Evolutionary conservation across 1,140 invertebrate species (phyloP).

Genomic region (Archivesica marissinica): DNA sequence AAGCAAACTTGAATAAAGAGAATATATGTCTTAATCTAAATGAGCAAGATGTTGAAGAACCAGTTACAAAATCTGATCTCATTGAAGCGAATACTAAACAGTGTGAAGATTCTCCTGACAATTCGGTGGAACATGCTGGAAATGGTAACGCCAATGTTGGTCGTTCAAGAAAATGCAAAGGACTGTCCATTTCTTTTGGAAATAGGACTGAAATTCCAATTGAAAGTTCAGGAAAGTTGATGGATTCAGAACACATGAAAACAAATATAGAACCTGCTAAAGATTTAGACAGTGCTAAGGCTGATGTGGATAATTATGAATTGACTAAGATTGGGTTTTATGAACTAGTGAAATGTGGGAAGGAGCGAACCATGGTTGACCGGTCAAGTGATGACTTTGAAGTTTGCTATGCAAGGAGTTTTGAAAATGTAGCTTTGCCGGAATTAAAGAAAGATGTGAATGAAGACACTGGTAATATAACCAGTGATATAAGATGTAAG

Average conservation of each 20-base stretch:
- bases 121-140: too few relatives aligned
- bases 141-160: background rate
- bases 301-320: background rate
- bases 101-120: too few relatives aligned
- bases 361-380: background rate
- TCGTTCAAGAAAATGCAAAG: background rate
- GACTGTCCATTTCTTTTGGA: too few relatives aligned
- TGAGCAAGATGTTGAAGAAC: background rate
- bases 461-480: background rate
- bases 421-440: background rate
- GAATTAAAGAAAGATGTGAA: background rate
- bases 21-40: background rate
- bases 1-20: constrained; percentile 7
- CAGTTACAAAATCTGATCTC: background rate
- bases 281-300: too few relatives aligned
- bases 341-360: background rate
- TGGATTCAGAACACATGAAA: background rate
- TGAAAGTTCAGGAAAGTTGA: background rate
- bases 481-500: background rate
- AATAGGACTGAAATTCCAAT: background rate
- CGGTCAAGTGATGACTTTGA: constrained; percentile 48
- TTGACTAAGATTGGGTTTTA: background rate
- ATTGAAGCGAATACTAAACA: background rate
- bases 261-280: too few relatives aligned
- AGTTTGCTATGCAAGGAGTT: constrained; percentile 42